Conservation (phyloP, 2,888 invertebrate species). For the Limenitis camilla region DNA sequence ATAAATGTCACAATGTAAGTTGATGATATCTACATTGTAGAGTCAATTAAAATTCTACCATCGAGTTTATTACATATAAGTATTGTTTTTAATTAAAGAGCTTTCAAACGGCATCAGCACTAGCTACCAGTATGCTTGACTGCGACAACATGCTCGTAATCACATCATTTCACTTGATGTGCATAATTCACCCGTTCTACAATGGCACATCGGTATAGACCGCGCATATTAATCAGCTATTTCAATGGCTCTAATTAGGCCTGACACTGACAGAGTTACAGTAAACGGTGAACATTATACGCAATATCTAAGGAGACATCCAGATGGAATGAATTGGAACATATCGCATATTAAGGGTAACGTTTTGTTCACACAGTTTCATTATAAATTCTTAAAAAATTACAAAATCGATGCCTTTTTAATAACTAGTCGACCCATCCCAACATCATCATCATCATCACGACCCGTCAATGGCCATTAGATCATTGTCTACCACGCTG, state of each 20-base stretch:
- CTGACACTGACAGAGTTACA: constrained; percentile 68
- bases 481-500: too few species aligned
- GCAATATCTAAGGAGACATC: constrained; percentile 17
- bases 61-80: constrained; percentile 9
- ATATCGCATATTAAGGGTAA: neutral
- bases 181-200: constrained; percentile 54
- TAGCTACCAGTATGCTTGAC: neutral
- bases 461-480: too few species aligned
- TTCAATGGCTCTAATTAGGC: constrained; percentile 68
- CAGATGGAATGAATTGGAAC: constrained; percentile 5
- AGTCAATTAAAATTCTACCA: constrained; percentile 12
- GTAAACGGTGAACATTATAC: constrained; percentile 44
- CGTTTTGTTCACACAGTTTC: neutral
- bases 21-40: constrained; percentile 5
- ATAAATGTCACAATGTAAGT: too few species aligned
- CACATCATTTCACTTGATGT: constrained; percentile 48
- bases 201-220: constrained; percentile 58
- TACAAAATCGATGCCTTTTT: too few species aligned
- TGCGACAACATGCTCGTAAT: constrained; percentile 47
- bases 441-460: too few species aligned
- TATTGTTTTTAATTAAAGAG: constrained; percentile 14
- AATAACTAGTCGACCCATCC: too few species aligned
- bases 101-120: constrained; percentile 16
- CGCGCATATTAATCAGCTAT: constrained; percentile 70
- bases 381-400: too few species aligned